A percentile compares a stretch with the other conserved stretches of the same genome.
These are phyloP conservation scores for Neodontobutis hainanensis DNA, from an alignment of 2,113 vertebrate species.

Conservation along the genomic window DNA sequence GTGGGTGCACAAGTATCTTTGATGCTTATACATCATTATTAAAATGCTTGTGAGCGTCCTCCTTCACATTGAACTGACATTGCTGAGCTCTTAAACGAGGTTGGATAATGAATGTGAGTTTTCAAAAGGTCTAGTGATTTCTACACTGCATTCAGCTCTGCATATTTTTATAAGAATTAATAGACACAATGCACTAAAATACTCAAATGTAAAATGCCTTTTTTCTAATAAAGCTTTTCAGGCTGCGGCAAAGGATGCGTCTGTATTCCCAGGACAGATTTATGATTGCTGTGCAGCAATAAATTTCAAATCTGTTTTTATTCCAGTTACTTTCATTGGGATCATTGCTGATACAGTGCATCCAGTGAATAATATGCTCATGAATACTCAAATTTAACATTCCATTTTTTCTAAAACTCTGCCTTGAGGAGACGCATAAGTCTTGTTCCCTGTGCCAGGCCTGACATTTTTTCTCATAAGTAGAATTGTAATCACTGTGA, in stretches of 20 bases:
- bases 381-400: conserved; percentile 69
- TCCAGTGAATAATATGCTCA: conserved; percentile 58
- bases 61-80: conserved; percentile 59
- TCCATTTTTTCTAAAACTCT: conserved; percentile 29
- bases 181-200: conserved; percentile 69
- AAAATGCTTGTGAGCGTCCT: conserved; percentile 39
- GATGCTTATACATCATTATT: conserved; percentile 3
- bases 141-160: conserved; percentile 34
- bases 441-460: conserved; percentile 1
- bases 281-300: conserved; percentile 65
- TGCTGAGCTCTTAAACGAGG: conserved; percentile 55
- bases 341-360: conserved; percentile 68
- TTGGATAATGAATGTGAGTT: conserved; percentile 63
- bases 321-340: conserved; percentile 72
- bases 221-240: conserved; percentile 73
- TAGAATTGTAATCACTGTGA: conserved; percentile 54
- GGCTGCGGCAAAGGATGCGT: conserved; percentile 63
- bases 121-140: conserved; percentile 56
- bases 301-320: conserved; percentile 76
- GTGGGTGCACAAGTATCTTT: conserved; percentile 1
- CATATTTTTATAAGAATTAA: conserved; percentile 79
- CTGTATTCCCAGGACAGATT: conserved; percentile 69
- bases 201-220: conserved; percentile 67
- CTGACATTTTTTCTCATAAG: conserved; percentile 33
- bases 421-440: conserved; percentile 42